These are phyloP conservation scores for Acipenser ruthenus DNA, from an alignment of 2,797 vertebrate species.

Conservation along the genomic window DNA sequence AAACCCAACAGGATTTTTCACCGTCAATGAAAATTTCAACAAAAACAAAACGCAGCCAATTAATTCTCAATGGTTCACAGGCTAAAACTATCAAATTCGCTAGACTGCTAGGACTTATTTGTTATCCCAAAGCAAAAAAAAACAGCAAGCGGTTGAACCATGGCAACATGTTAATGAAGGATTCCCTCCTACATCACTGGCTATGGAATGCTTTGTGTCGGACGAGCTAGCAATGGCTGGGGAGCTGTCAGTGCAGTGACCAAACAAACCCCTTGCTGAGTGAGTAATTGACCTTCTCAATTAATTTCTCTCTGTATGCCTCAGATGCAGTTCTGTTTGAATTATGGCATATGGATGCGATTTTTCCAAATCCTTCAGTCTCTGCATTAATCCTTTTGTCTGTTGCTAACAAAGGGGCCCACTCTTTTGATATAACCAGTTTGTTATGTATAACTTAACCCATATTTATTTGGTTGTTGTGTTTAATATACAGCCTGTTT, in stretches of 20 bases:
- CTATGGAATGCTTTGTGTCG: background rate
- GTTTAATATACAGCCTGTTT: too few species aligned
- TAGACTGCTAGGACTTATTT: too few species aligned
- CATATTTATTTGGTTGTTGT: too few species aligned
- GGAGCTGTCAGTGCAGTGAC: constrained; percentile 8
- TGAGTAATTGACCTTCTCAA: constrained; percentile 1
- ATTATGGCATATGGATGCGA: constrained; percentile 55
- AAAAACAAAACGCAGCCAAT: background rate
- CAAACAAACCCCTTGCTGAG: constrained; percentile 4
- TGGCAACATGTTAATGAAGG: background rate
- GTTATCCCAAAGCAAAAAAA: background rate
- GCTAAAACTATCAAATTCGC: background rate
- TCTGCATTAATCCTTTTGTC: constrained; percentile 34
- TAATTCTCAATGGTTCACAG: background rate
- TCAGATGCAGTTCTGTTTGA: constrained; percentile 32
- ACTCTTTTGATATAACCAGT: constrained; percentile 24
- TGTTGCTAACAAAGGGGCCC: constrained; percentile 18
- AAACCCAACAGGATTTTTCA: background rate
- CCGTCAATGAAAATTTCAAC: background rate
- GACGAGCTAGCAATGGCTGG: constrained; percentile 11
- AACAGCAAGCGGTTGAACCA: background rate
- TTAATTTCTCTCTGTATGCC: constrained; percentile 12
- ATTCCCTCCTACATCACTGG: background rate
- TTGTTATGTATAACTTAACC: background rate
- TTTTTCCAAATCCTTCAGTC: constrained; percentile 47